These are phyloP conservation scores for Pseudomugil gertrudae DNA, from an alignment of 2,797 vertebrate species.

Conservation along the genomic window DNA sequence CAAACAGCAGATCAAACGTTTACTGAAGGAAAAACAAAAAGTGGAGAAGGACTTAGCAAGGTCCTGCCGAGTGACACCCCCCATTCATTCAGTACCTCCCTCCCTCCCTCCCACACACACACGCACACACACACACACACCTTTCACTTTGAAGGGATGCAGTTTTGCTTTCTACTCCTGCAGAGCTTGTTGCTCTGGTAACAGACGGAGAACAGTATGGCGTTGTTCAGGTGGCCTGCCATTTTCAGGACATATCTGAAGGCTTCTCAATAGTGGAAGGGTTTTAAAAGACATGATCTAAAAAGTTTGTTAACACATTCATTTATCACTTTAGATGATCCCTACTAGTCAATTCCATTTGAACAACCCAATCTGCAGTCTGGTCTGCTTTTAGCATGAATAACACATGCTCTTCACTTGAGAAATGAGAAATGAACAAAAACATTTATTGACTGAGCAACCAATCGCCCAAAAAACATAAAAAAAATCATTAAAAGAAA, in stretches of 20 bases:
- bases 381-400: conserved; percentile 1
- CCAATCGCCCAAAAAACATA: neutral
- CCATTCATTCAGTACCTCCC: neutral
- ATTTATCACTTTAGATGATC: conserved; percentile 24
- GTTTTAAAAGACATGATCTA: conserved; percentile 22
- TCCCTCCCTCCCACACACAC: neutral
- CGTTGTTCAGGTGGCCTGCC: conserved; percentile 68
- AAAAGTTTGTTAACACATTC: conserved; percentile 36
- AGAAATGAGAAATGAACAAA: conserved; percentile 9
- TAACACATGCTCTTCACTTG: conserved; percentile 16
- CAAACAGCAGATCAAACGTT: neutral
- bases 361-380: neutral
- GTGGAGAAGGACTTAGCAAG: conserved; percentile 7
- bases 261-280: conserved; percentile 51
- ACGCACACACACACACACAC: conserved; percentile 26
- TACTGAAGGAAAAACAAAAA: neutral
- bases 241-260: conserved; percentile 73
- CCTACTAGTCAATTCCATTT: neutral
- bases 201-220: conserved; percentile 63
- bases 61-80: conserved; percentile 6
- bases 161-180: conserved; percentile 65
- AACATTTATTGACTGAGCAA: neutral
- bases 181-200: conserved; percentile 73
- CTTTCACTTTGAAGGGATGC: conserved; percentile 59
- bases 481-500: neutral